Conservation (phyloP, 2,888 invertebrate genomes). For the Tipula lateralis region DNA sequence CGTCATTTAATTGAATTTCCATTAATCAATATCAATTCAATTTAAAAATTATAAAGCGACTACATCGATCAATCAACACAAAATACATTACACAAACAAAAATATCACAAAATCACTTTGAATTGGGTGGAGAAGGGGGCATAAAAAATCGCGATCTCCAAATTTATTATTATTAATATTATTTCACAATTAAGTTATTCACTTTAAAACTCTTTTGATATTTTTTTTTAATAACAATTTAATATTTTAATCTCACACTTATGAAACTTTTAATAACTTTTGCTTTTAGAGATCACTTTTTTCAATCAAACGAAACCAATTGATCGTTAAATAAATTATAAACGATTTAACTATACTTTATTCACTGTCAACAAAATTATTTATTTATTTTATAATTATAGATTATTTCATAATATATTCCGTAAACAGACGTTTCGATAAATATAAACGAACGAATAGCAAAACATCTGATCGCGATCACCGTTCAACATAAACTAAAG, state of each 20-base stretch:
- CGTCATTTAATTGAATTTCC: slow-evolving; percentile 11
- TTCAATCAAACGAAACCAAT: not conserved
- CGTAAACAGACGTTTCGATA: not conserved
- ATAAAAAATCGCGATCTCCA: not conserved
- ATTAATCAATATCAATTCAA: slow-evolving; percentile 19
- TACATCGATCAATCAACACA: not conserved
- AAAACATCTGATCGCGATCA: slow-evolving; percentile 26
- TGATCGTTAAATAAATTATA: not conserved
- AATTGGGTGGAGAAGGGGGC: not conserved
- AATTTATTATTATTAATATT: not conserved
- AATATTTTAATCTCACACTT: slow-evolving; percentile 14
- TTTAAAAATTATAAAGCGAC: not conserved
- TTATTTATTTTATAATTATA: too few species aligned
- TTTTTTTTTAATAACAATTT: not conserved
- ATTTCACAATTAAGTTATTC: not conserved
- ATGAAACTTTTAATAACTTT: not conserved
- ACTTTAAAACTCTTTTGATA: not conserved
- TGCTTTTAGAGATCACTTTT: slow-evolving; percentile 4
- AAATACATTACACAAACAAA: not conserved
- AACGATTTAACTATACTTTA: not conserved
- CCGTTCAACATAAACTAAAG: slow-evolving; percentile 20
- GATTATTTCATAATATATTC: not conserved
- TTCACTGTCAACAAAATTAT: not conserved
- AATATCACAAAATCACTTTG: slow-evolving; percentile 14
- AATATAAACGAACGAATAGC: not conserved